Evolutionary conservation across 2,797 vertebrate species (phyloP), one percentile per base, ranked within the genome.

Genomic region (Sebastes variabilis): DNA sequence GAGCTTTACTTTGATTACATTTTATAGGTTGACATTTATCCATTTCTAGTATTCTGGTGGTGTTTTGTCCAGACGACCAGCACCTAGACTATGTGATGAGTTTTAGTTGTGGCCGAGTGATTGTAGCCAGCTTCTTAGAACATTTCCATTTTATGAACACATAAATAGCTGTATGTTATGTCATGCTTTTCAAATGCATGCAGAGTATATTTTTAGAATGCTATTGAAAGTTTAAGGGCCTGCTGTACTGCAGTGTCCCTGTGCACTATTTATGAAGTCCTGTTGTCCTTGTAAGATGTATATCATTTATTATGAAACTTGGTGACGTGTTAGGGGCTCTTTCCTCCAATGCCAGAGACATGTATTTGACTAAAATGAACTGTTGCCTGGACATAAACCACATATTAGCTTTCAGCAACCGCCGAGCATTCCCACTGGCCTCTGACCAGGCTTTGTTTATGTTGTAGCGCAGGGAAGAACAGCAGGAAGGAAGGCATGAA

Each of bases 401-500:
- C 4, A 12, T 64, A 38, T 34, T 6, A 24, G 36, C 36, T 27
- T 58, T 77, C 66, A 34, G 60, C 24, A 29, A 54, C 72, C 66
- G 61, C 38, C 9, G 9, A 65, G 72, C 49, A 52, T 56, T 83
- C 62, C 67, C 42, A 14, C 65, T 27, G 32, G 72, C 49, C 78
- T 9, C 54, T 27, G 55, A 69, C 1, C 14, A 60, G 56, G 11
- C 25, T 29, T 38, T 92, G 81, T 95, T 91, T 89, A 61, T 82
- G 67, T 73, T 74, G 62, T 14, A 70, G 52, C 9, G 18, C 49
- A 11, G 72, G 65, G 54, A 79, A 52, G 82, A 90, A 67, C 72
- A 79, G 77, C 87, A 87, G 92, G 89, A 93, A 92, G 93, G 87
- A 89, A 92, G 78, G 36, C 82, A 74, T 64, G 64, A 80, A 76